These are phyloP conservation scores for Talpa occidentalis DNA, from an alignment of 2,113 vertebrate species.

Conservation along the genomic window DNA sequence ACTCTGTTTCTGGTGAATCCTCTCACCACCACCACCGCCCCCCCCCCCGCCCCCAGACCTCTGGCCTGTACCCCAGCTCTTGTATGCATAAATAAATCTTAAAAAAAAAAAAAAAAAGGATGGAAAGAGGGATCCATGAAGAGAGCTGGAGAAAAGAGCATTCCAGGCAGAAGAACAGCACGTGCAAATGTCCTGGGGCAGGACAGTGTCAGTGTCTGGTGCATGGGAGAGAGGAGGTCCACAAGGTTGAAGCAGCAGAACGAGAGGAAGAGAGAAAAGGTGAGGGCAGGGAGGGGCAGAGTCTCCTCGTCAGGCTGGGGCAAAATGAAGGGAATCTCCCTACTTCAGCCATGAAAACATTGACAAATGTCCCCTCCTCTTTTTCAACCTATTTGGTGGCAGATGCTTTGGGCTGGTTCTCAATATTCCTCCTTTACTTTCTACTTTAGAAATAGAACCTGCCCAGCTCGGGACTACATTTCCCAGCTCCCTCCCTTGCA, in stretches of 20 bases:
- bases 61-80: too few species aligned
- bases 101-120: too few species aligned
- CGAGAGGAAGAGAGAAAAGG: rapidly evolving
- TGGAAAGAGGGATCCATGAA: too few species aligned
- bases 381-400: background rate
- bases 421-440: background rate
- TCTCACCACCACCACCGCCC: too few species aligned
- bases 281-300: too few species aligned
- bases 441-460: background rate
- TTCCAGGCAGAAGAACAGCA: background rate
- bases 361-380: background rate
- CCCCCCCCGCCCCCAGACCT: too few species aligned
- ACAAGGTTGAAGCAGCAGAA: background rate
- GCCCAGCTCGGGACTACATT: background rate
- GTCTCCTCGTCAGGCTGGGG: background rate
- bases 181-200: background rate
- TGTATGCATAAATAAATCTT: too few species aligned
- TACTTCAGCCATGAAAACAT: background rate
- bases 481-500: background rate
- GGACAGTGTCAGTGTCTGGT: background rate
- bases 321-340: background rate
- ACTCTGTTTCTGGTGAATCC: too few species aligned
- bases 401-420: background rate
- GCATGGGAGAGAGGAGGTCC: background rate
- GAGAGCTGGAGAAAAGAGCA: background rate